phyloP scores from a whole-genome alignment of 1,140 invertebrate species.

The Formica exsecta region DNA sequence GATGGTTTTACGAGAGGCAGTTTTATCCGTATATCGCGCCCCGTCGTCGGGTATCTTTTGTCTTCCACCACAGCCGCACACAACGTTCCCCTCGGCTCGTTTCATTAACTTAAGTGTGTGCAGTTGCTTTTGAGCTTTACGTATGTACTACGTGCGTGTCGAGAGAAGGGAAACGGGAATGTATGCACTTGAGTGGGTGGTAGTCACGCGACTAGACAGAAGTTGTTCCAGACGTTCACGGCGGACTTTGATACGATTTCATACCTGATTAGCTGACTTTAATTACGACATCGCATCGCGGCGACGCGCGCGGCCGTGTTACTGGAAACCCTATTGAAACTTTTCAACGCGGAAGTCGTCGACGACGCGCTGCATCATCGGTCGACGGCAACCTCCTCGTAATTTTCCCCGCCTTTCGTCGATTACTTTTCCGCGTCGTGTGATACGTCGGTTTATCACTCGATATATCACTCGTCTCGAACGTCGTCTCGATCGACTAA shows the following conservation, averaged over 20 bases:
- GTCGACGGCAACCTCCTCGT: neutral
- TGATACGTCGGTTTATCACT: neutral
- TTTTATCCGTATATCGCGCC: constrained; percentile 32
- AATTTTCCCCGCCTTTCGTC: neutral
- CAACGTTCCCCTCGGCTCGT: constrained; percentile 10
- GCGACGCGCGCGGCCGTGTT: constrained; percentile 8
- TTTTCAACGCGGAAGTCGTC: neutral
- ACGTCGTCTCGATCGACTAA: neutral
- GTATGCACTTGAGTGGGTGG: neutral
- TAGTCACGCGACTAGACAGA: constrained; percentile 67
- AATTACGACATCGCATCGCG: constrained; percentile 68
- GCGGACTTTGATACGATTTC: constrained; percentile 66
- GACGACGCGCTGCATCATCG: neutral
- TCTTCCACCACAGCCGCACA: constrained; percentile 11
- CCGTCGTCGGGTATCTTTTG: constrained; percentile 23
- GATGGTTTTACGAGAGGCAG: constrained; percentile 15
- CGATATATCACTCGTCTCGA: neutral
- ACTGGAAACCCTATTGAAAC: constrained; percentile 28
- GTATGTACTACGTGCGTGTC: constrained; percentile 34
- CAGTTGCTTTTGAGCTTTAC: constrained; percentile 34
- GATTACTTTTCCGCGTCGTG: constrained; percentile 5
- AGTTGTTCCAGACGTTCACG: constrained; percentile 56
- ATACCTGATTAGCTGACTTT: constrained; percentile 65
- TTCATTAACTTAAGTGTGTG: constrained; percentile 71
- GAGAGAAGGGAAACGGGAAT: neutral